Percentiles rank a stretch among this genome's conserved stretches.
Conservation (phyloP, 2,797 vertebrate species). For the Gallinago stenura region DNA sequence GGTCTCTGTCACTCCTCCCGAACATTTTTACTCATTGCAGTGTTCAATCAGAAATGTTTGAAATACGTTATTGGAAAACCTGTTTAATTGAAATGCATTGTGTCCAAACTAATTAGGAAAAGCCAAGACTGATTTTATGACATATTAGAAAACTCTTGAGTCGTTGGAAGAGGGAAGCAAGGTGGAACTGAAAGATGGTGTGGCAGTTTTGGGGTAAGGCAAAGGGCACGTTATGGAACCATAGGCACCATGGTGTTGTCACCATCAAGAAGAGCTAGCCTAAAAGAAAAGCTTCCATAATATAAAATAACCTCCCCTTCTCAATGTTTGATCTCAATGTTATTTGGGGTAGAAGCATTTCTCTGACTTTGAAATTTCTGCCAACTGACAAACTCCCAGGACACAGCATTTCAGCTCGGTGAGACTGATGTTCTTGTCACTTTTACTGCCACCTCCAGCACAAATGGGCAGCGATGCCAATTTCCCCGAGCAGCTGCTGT, state of each 20-base stretch:
- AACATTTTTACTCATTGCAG: neutral
- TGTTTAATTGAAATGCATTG: neutral
- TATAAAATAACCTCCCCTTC: neutral
- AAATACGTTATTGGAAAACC: neutral
- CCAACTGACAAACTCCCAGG: conserved; percentile 3
- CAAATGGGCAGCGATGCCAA: neutral
- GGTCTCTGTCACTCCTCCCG: neutral
- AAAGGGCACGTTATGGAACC: neutral
- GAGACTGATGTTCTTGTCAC: conserved; percentile 47
- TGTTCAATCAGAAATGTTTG: neutral
- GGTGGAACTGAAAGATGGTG: neutral
- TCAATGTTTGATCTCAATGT: neutral
- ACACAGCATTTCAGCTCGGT: conserved; percentile 6
- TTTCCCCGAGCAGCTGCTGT: neutral
- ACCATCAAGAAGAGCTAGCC: neutral
- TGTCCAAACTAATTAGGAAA: neutral
- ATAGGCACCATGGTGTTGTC: neutral
- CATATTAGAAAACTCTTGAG: neutral
- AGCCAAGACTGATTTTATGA: neutral
- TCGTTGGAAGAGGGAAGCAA: neutral
- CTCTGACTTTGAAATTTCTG: neutral
- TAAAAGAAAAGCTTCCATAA: neutral
- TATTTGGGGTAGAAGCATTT: conserved; percentile 19
- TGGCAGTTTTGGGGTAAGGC: neutral
- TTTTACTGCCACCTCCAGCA: conserved; percentile 21